A percentile compares a stretch with the other conserved stretches of the same genome.
Evolutionary conservation across 2,113 vertebrate genomes (phyloP).

Genomic region (Scomber colias): DNA sequence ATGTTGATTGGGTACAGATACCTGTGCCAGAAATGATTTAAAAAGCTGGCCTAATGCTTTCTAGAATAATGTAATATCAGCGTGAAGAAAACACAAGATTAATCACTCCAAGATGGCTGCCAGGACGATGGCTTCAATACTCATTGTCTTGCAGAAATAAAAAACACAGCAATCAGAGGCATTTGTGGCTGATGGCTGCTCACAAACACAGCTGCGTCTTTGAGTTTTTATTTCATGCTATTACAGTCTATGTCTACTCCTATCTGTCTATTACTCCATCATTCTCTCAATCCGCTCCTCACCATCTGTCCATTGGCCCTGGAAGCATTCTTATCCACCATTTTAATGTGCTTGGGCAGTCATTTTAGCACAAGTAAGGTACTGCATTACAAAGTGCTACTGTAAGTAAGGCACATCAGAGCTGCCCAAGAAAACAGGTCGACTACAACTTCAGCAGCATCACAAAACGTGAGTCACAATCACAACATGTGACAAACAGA

Average conservation of each 20-base stretch:
- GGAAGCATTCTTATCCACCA: constrained; percentile 55
- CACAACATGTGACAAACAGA: constrained; percentile 35
- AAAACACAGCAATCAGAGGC: constrained; percentile 67
- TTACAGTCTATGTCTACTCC: constrained; percentile 37
- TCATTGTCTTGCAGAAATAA: constrained; percentile 59
- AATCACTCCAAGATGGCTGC: constrained; percentile 64
- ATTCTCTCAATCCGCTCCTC: constrained; percentile 47
- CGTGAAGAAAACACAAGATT: constrained; percentile 63
- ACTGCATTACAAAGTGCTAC: constrained; percentile 15
- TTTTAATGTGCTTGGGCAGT: constrained; percentile 63
- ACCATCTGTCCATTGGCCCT: constrained; percentile 66
- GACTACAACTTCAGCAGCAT: constrained; percentile 24
- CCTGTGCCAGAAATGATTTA: constrained; percentile 43
- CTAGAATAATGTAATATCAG: constrained; percentile 40
- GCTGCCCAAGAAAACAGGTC: constrained; percentile 19
- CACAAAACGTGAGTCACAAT: constrained; percentile 53
- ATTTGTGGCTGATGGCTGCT: constrained; percentile 63
- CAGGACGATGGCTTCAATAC: constrained; percentile 43
- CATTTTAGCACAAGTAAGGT: constrained; percentile 54
- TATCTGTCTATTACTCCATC: constrained; percentile 51
- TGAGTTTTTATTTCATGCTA: constrained; percentile 53
- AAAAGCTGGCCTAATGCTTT: constrained; percentile 42
- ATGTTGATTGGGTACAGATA: constrained; percentile 37
- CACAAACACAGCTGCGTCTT: constrained; percentile 62
- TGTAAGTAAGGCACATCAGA: constrained; percentile 25